A percentile compares a stretch with the other conserved stretches of the same genome.
phyloP scores from a whole-genome alignment of 35 echinoderm and acorn worm species.

The Ophioderma brevispina region DNA sequence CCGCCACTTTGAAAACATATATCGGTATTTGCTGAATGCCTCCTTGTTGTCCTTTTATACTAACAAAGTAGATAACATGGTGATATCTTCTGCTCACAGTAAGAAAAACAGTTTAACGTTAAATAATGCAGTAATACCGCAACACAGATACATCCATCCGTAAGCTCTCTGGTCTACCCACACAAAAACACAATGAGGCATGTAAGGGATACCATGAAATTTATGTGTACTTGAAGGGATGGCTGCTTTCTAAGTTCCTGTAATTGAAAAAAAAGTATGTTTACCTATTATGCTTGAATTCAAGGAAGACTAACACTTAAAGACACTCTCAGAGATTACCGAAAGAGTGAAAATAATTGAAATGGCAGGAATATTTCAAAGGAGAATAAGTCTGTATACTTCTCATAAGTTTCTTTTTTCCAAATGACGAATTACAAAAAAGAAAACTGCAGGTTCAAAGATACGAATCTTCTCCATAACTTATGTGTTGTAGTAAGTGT shows the following conservation, averaged over 20 bases:
- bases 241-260: neutral
- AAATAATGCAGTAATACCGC: neutral
- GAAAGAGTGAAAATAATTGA: no score
- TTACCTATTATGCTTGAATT: no score
- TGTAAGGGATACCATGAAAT: neutral
- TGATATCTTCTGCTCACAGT: neutral
- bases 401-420: no score
- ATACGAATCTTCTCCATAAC: no score
- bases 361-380: no score
- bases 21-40: neutral
- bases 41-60: neutral
- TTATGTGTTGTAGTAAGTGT: no score
- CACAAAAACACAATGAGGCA: neutral
- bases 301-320: no score
- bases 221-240: neutral
- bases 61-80: neutral
- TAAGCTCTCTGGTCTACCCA: neutral
- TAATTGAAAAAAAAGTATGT: no score
- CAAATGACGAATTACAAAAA: no score
- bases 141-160: neutral
- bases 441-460: no score
- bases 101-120: neutral
- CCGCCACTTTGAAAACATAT: neutral
- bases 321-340: no score
- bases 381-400: no score